These are phyloP conservation scores for Carduelis carduelis DNA, from an alignment of 2,797 vertebrate species.

Conservation along the genomic window DNA sequence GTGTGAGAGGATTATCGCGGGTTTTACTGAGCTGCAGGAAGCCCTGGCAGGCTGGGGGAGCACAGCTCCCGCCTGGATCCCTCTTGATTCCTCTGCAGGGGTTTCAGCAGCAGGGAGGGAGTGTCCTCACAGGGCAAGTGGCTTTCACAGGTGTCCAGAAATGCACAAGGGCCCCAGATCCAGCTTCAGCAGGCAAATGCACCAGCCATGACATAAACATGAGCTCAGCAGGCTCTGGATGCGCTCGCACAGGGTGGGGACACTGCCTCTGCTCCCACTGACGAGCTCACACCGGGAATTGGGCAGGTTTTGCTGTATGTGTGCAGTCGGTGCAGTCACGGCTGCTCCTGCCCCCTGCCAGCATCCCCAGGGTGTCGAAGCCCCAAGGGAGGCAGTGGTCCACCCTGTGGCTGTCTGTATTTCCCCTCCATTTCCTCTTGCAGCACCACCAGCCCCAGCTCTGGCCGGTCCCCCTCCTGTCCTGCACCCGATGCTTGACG, in stretches of 20 bases:
- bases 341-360: not conserved
- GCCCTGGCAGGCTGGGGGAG: not conserved
- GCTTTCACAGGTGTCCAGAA: not conserved
- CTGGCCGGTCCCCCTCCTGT: rapidly evolving
- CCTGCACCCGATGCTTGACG: not conserved
- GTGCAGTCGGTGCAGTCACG: rapidly evolving
- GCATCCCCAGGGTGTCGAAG: not conserved
- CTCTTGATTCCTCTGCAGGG: not conserved
- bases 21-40: not conserved
- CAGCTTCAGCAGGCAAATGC: not conserved
- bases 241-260: not conserved
- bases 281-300: rapidly evolving
- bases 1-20: not conserved
- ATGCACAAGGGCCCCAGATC: not conserved
- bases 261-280: not conserved
- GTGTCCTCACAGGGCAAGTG: rapidly evolving
- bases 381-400: not conserved
- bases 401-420: rapidly evolving
- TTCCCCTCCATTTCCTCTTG: not conserved
- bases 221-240: not conserved
- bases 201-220: not conserved
- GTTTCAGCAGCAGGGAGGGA: not conserved
- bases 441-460: not conserved
- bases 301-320: rapidly evolving
- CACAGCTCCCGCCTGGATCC: not conserved